phyloP scores from a whole-genome alignment of 2,113 vertebrate genomes.

The Stomatorhinus ivindoensis region DNA sequence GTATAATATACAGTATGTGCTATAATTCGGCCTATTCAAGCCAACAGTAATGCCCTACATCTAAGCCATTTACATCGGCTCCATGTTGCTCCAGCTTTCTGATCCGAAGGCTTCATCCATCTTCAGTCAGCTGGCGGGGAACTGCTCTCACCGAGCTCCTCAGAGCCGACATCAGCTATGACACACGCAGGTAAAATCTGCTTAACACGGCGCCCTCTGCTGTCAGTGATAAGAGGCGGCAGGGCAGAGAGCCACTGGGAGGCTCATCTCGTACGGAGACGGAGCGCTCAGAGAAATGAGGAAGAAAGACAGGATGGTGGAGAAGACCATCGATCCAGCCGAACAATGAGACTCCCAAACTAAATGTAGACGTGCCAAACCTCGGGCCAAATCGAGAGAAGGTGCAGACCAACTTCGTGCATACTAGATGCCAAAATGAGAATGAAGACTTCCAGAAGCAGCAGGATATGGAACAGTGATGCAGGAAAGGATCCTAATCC shows the following conservation, averaged over 20 bases:
- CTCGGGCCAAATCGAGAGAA: background rate
- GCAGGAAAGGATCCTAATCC: background rate
- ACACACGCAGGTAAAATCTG: background rate
- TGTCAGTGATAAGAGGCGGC: background rate
- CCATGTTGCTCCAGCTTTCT: background rate
- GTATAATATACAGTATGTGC: background rate
- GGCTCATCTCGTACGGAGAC: background rate
- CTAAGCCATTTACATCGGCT: background rate
- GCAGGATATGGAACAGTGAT: background rate
- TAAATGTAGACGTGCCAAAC: background rate
- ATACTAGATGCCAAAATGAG: background rate
- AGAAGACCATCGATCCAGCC: background rate
- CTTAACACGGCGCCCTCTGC: background rate
- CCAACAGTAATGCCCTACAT: background rate
- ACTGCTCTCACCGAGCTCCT: background rate
- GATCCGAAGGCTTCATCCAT: background rate
- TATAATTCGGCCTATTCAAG: background rate
- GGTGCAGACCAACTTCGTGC: background rate
- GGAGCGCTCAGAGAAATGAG: background rate
- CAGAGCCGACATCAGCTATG: background rate
- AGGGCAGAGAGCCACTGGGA: background rate
- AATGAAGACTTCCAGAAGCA: background rate
- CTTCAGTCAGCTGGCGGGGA: background rate
- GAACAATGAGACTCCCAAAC: background rate
- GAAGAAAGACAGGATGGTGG: background rate